Conservation (phyloP, 2,888 invertebrate genomes). For the Diaperis boleti region DNA sequence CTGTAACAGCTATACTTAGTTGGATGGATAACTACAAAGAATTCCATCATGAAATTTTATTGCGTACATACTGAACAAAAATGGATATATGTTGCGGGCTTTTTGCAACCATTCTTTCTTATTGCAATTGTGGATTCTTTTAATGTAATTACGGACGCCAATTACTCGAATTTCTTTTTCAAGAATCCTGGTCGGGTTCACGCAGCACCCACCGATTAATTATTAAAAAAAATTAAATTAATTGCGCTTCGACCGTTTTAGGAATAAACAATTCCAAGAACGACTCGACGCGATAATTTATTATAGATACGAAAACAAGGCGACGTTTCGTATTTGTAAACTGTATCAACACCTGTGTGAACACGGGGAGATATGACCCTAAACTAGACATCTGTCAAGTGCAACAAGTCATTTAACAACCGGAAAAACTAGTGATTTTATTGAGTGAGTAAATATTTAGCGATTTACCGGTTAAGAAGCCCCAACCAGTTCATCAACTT, state of each 20-base stretch:
- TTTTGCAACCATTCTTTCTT: slow-evolving; percentile 51
- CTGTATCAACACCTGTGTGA: slow-evolving; percentile 17
- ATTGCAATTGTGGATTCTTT: slow-evolving; percentile 51
- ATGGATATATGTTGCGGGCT: slow-evolving; percentile 49
- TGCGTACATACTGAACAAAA: slow-evolving; percentile 51
- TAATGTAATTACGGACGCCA: slow-evolving; percentile 52
- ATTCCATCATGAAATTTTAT: slow-evolving; percentile 55
- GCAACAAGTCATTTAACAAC: slow-evolving; percentile 50
- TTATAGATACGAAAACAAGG: slow-evolving; percentile 11
- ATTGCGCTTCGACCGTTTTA: slow-evolving; percentile 13
- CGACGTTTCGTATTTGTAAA: slow-evolving; percentile 16
- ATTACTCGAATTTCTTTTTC: slow-evolving; percentile 51
- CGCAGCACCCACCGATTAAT: slow-evolving; percentile 23
- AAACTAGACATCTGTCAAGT: slow-evolving; percentile 47
- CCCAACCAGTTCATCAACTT: slow-evolving; percentile 46
- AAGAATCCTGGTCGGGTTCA: slow-evolving; percentile 39
- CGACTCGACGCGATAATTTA: slow-evolving; percentile 4
- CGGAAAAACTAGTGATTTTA: slow-evolving; percentile 51
- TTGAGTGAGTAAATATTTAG: slow-evolving; percentile 51
- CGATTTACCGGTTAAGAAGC: slow-evolving; percentile 51
- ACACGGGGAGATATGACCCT: slow-evolving; percentile 36
- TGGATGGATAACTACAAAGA: slow-evolving; percentile 51
- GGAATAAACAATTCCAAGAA: slow-evolving; percentile 27
- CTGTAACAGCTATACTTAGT: slow-evolving; percentile 48
- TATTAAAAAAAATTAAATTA: slow-evolving; percentile 21